A percentile compares a stretch with the other conserved stretches of the same genome.
phyloP scores from a whole-genome alignment of 2,797 vertebrate species.

The Gymnopithys bicolor region DNA sequence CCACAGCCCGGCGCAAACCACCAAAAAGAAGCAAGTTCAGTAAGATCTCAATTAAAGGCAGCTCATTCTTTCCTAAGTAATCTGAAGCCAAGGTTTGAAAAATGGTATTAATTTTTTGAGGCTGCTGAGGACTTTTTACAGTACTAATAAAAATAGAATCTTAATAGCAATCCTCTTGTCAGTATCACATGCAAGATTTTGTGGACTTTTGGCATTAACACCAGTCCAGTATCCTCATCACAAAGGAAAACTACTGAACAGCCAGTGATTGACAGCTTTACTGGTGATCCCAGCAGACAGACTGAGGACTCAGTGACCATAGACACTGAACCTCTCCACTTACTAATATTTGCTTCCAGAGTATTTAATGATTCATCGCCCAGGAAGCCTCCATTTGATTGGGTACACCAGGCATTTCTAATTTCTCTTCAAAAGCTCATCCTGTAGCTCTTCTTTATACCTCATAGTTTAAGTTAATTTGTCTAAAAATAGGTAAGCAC shows the following conservation, averaged over 20 bases:
- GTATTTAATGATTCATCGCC: not conserved
- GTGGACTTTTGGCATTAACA: not conserved
- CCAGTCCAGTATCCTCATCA: not conserved
- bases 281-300: not conserved
- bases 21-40: not conserved
- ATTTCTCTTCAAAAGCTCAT: not conserved
- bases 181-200: not conserved
- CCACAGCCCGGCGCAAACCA: not conserved
- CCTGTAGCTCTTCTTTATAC: not conserved
- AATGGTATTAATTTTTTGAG: not conserved
- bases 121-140: not conserved
- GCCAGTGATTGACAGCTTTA: not conserved
- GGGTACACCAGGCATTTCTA: not conserved
- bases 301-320: not conserved
- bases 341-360: not conserved
- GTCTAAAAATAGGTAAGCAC: not conserved
- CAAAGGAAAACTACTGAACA: not conserved
- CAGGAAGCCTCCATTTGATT: not conserved
- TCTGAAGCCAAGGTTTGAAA: conserved; percentile 8
- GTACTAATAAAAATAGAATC: not conserved
- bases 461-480: not conserved
- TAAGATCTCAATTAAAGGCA: not conserved
- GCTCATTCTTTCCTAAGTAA: not conserved
- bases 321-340: not conserved
- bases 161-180: not conserved